Conservation (phyloP, 2,888 invertebrate genomes). For the Caenorhabditis sinica region DNA sequence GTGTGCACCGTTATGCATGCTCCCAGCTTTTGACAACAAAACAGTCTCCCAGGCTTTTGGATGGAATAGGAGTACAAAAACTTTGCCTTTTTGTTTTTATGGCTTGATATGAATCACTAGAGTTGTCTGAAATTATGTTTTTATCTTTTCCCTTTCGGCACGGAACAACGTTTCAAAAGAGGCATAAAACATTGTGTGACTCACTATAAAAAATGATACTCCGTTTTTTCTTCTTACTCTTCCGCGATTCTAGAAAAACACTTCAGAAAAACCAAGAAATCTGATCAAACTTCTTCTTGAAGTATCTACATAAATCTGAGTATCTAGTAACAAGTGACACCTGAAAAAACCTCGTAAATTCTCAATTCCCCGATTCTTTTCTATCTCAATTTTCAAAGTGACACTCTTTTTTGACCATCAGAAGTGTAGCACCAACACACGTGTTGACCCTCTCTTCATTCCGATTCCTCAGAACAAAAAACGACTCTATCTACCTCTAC, state of each 20-base stretch:
- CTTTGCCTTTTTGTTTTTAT: background rate
- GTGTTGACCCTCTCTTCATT: conserved; percentile 41
- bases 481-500: conserved; percentile 1
- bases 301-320: background rate
- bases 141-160: background rate
- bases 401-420: conserved; percentile 6
- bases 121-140: conserved; percentile 8
- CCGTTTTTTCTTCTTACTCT: background rate
- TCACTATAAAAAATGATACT: background rate
- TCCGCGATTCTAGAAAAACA: too few species aligned
- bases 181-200: background rate
- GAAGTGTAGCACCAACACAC: conserved; percentile 26
- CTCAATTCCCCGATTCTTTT: background rate
- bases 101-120: background rate
- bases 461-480: conserved; percentile 10
- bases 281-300: background rate
- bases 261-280: too few species aligned
- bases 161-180: background rate
- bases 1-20: conserved; percentile 15
- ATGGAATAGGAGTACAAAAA: background rate
- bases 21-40: conserved; percentile 16
- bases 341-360: conserved; percentile 29
- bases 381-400: conserved; percentile 33
- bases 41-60: background rate
- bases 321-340: conserved; percentile 3